Evolutionary conservation across 2,797 vertebrate genomes (phyloP).

Genomic region (Ctenochaetus hawaiiensis): DNA sequence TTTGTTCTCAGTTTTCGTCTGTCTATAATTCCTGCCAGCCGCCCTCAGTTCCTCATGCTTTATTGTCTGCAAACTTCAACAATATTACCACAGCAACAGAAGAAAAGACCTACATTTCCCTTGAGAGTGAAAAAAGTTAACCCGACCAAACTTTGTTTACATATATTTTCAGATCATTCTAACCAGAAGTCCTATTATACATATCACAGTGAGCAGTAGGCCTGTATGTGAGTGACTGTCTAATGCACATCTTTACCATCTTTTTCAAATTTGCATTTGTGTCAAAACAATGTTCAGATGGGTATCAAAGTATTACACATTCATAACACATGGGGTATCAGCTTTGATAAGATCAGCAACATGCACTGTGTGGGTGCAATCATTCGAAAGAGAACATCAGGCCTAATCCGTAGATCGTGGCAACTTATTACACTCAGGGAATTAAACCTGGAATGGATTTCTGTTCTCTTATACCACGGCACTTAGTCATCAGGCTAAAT

Average conservation of each 20-base stretch:
- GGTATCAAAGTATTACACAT: slow-evolving; percentile 7
- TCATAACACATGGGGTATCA: slow-evolving; percentile 30
- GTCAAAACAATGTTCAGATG: slow-evolving; percentile 1
- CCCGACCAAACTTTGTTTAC: slow-evolving; percentile 6
- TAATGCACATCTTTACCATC: neutral
- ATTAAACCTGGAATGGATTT: slow-evolving; percentile 51
- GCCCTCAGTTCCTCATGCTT: slow-evolving; percentile 42
- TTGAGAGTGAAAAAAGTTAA: neutral
- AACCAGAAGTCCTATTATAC: neutral
- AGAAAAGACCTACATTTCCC: slow-evolving; percentile 11
- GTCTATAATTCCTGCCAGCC: slow-evolving; percentile 45
- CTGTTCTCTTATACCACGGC: slow-evolving; percentile 16
- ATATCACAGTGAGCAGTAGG: neutral
- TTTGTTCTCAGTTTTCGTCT: slow-evolving; percentile 55
- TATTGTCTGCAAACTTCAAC: slow-evolving; percentile 53
- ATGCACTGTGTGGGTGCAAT: neutral
- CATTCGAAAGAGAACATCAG: slow-evolving; percentile 24
- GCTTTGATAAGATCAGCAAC: slow-evolving; percentile 34
- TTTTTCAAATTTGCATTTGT: slow-evolving; percentile 1
- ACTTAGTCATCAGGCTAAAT: neutral
- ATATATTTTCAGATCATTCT: slow-evolving; percentile 2
- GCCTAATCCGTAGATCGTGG: slow-evolving; percentile 17
- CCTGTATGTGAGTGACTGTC: neutral
- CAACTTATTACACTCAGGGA: slow-evolving; percentile 40
- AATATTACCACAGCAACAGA: slow-evolving; percentile 35